phyloP scores from a whole-genome alignment of 2,888 invertebrate species.

The Rotaria macrura region DNA sequence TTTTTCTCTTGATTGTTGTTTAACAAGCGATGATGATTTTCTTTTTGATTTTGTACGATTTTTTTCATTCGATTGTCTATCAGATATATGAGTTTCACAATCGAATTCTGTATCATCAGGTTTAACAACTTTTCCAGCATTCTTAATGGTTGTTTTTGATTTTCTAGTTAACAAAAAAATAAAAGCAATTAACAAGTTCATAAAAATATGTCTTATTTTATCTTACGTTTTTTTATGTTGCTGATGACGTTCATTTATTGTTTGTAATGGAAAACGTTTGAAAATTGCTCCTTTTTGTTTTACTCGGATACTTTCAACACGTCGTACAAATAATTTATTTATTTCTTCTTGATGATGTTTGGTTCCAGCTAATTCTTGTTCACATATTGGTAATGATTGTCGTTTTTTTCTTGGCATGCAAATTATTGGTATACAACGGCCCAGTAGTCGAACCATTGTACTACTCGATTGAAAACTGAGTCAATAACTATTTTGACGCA shows the following conservation, averaged over 20 bases:
- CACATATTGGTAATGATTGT: neutral
- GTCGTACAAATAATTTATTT: slow-evolving; percentile 4
- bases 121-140: neutral
- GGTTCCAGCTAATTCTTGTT: neutral
- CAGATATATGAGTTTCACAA: slow-evolving; percentile 1
- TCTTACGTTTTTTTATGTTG: neutral
- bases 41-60: neutral
- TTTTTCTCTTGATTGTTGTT: neutral
- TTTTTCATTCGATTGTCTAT: neutral
- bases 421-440: neutral
- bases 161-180: neutral
- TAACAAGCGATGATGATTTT: neutral
- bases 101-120: slow-evolving; percentile 17
- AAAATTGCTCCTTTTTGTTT: neutral
- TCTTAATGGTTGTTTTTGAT: neutral
- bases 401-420: slow-evolving; percentile 9
- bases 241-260: neutral
- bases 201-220: neutral
- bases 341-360: slow-evolving; percentile 4
- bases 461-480: neutral
- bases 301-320: slow-evolving; percentile 7
- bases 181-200: neutral
- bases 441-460: neutral
- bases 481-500: neutral
- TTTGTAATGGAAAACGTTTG: neutral